Percentiles rank a stretch among this genome's conserved stretches.
These are phyloP conservation scores for Cyphomyrus discorhynchus DNA, from an alignment of 2,113 vertebrate genomes.

Conservation along the genomic window DNA sequence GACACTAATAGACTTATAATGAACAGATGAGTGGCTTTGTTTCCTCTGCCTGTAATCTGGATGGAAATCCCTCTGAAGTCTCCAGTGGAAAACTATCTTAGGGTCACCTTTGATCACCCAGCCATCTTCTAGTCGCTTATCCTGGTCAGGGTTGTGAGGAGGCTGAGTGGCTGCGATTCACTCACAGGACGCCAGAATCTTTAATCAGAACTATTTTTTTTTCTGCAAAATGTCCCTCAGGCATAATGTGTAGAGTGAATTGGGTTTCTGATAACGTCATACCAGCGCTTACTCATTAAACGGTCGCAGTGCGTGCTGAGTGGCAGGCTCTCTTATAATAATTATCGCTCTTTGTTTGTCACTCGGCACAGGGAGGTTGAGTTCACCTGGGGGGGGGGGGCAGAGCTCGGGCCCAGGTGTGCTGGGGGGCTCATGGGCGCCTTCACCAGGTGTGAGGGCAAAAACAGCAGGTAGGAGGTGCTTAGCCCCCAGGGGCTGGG, in stretches of 20 bases:
- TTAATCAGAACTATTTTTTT: neutral
- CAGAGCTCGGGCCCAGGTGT: neutral
- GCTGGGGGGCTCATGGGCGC: neutral
- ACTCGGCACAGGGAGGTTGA: neutral
- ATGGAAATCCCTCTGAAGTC: neutral
- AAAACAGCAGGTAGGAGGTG: neutral
- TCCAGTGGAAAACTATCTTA: neutral
- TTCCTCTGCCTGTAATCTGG: neutral
- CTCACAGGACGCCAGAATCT: neutral
- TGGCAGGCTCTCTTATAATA: neutral
- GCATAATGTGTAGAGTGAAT: neutral
- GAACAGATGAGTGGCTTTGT: neutral
- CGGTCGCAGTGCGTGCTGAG: neutral
- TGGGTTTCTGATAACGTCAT: neutral
- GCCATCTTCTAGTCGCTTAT: neutral
- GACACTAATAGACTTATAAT: neutral
- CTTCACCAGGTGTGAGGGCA: neutral
- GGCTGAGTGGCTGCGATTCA: neutral
- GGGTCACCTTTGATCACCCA: neutral
- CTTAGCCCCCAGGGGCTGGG: neutral
- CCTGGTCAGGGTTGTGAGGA: neutral
- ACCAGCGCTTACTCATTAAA: neutral
- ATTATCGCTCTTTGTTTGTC: neutral
- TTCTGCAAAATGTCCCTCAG: neutral
- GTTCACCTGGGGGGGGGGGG: neutral